Base-by-base conservation (phyloP, 2,113 vertebrate genomes). In the Takifugu flavidus region DNA sequence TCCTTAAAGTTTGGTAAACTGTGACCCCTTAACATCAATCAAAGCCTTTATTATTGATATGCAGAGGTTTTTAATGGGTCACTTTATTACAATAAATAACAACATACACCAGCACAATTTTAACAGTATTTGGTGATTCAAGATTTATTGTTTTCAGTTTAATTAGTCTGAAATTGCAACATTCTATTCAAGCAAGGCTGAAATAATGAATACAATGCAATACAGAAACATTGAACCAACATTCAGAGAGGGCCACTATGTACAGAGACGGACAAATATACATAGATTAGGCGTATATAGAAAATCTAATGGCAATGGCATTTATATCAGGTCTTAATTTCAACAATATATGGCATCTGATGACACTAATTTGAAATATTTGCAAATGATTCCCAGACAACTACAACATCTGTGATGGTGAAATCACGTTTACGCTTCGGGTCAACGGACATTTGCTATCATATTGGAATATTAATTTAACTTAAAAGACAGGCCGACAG, bases 261-360 rank as follows among this genome's bases (percentile, higher is more conserved):
- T 84, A 87, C 84, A 90, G 71, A 73, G 70, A 72, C 75, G 62
- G 79, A 75, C n/a, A 29, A 26, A 52, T 52, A 52, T 52, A 53
- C 31, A 53, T 53, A 53, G 13, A 47, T 12, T 47, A 47, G 14
- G 45, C 64, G 61, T 74, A 59, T 72, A 62, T 80, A 85, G 75
- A 91, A 89, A 91, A 89, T 88, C 81, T 86, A 90, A 91, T 91
- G 91, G 91, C 90, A 90, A 88, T 89, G 81, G 88, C 49, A 65
- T 83, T 85, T 67, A 85, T 67, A 82, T 87, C 55, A 84, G 68
- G 77, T 49, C 83, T 85, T 62, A 81, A 77, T 86, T 84, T 88
- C 60, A 84, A 85, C 81, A 87, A 90, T 74, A 88, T 92, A 93
- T 93, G 92, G 92, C 92, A 92, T 91, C 87, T 57, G 84, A 91